Percentiles rank a stretch among this genome's conserved stretches.
phyloP scores from a whole-genome alignment of 30 jellyfish, hydroid and myxozoan species.

The Cassiopea andromeda region DNA sequence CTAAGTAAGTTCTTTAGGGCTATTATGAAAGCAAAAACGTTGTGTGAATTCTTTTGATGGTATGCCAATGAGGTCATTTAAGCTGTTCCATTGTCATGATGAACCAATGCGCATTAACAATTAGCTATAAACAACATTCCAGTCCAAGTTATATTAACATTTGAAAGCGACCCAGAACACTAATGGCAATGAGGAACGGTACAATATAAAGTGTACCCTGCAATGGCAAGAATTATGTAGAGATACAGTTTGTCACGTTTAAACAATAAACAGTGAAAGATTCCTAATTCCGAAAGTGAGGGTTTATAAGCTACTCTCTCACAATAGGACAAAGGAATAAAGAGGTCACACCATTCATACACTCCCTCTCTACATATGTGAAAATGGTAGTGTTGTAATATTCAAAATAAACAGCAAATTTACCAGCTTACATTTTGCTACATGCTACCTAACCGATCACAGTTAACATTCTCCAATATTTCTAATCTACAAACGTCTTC shows the following conservation, averaged over 20 bases:
- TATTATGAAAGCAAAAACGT: not conserved
- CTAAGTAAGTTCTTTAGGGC: not conserved
- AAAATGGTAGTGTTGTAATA: no score
- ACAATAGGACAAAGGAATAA: not conserved
- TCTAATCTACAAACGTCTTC: no score
- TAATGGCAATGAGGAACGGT: not conserved
- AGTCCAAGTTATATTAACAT: not conserved
- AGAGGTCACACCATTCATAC: not conserved
- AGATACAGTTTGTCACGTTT: not conserved
- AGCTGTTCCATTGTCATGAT: not conserved
- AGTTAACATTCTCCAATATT: no score
- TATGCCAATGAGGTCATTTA: constrained; percentile 19
- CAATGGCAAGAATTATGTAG: not conserved
- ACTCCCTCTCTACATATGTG: not conserved
- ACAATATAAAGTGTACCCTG: not conserved
- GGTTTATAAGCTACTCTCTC: not conserved
- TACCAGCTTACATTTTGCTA: no score
- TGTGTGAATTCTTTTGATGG: not conserved
- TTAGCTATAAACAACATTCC: not conserved
- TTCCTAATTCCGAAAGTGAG: not conserved
- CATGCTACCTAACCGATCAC: no score
- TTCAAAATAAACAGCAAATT: no score
- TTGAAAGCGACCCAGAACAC: not conserved
- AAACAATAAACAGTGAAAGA: not conserved
- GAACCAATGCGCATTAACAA: not conserved